These are phyloP conservation scores for Heliconius sara DNA, from an alignment of 2,888 invertebrate genomes.

Conservation along the genomic window DNA sequence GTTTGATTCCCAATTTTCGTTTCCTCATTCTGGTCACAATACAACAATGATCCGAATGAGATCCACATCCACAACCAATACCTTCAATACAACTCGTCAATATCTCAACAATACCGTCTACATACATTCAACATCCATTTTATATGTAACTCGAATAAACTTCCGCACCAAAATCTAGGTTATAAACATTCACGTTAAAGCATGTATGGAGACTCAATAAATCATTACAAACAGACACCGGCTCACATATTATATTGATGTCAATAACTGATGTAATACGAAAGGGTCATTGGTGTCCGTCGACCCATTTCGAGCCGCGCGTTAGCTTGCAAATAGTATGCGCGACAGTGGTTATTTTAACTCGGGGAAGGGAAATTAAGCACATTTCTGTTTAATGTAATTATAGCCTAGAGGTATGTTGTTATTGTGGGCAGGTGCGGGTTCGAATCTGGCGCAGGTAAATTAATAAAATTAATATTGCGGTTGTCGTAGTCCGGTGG, in stretches of 20 bases:
- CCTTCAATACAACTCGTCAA: too few relatives aligned
- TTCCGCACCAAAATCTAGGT: conserved; percentile 26
- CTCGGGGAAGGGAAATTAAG: conserved; percentile 27
- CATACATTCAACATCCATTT: conserved; percentile 2
- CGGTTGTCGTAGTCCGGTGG: too few relatives aligned
- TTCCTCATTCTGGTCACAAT: too few relatives aligned
- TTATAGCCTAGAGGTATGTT: background rate
- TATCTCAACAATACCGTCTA: too few relatives aligned
- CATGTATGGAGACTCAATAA: conserved; percentile 37
- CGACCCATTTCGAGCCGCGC: conserved; percentile 40
- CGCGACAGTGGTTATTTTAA: conserved; percentile 55
- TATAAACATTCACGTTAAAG: conserved; percentile 36
- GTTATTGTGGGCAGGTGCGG: too few relatives aligned
- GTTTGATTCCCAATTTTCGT: too few relatives aligned
- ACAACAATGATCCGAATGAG: too few relatives aligned
- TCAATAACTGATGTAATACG: conserved; percentile 43
- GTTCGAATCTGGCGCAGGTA: background rate
- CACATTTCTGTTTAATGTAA: background rate
- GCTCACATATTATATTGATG: conserved; percentile 37
- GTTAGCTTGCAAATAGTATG: conserved; percentile 40
- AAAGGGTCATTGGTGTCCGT: conserved; percentile 41
- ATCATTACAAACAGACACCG: conserved; percentile 32
- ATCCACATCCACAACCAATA: too few relatives aligned
- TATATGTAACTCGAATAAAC: conserved; percentile 26
- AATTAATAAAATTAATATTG: background rate